phyloP scores from a whole-genome alignment of 2,113 vertebrate genomes.

The Ciconia maguari region DNA sequence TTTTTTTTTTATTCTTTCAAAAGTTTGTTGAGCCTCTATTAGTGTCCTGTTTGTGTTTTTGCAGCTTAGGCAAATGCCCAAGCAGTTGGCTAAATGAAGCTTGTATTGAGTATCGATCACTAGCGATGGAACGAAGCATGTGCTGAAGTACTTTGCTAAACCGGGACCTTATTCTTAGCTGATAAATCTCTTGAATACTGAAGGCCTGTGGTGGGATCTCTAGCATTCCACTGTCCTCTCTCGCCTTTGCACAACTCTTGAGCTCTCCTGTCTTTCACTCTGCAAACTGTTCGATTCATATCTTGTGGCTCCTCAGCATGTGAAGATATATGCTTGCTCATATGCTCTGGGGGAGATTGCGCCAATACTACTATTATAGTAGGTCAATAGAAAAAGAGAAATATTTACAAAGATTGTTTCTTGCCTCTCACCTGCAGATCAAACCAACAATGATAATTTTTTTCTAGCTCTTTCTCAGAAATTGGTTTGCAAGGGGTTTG shows the following conservation, averaged over 20 bases:
- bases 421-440: background rate
- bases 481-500: background rate
- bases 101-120: background rate
- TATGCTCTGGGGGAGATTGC: background rate
- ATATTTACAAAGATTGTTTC: background rate
- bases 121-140: background rate
- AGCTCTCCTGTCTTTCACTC: background rate
- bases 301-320: background rate
- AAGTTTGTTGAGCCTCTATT: background rate
- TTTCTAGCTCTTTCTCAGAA: background rate
- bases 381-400: background rate
- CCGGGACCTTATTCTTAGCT: background rate
- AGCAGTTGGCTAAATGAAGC: background rate
- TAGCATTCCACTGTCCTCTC: background rate
- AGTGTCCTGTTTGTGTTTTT: background rate
- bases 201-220: background rate
- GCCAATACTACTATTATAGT: no score
- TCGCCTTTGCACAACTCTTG: background rate
- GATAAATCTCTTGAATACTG: background rate
- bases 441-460: background rate
- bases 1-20: background rate
- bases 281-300: accelerated
- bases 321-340: background rate
- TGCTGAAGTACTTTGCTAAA: background rate
- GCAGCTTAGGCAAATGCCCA: background rate